These are phyloP conservation scores for Hypomecis punctinalis DNA, from an alignment of 2,888 invertebrate genomes.

Conservation along the genomic window DNA sequence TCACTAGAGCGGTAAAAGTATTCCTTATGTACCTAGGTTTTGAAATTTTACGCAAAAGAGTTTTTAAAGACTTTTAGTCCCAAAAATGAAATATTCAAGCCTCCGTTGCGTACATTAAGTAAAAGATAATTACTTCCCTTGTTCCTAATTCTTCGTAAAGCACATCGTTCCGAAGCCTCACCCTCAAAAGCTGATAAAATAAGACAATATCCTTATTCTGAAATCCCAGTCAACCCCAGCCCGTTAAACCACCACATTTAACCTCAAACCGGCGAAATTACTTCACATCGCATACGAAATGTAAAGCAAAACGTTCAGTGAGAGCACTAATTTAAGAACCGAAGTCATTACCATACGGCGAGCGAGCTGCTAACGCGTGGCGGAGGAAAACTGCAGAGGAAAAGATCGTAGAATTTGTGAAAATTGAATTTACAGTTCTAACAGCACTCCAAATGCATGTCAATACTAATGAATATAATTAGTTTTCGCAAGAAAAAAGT, in stretches of 20 bases:
- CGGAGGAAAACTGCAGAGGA: background rate
- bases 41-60: too few species aligned
- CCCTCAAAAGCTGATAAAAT: conserved; percentile 5
- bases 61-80: too few species aligned
- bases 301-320: conserved; percentile 22
- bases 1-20: too few species aligned
- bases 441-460: background rate
- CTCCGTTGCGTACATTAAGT: background rate
- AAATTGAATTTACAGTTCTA: background rate
- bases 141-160: background rate
- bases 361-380: background rate
- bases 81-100: too few species aligned
- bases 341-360: conserved; percentile 26
- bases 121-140: background rate
- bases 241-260: conserved; percentile 20
- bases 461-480: too few species aligned
- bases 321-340: conserved; percentile 28
- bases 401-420: background rate
- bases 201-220: conserved; percentile 14
- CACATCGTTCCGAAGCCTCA: conserved; percentile 4
- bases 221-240: conserved; percentile 13
- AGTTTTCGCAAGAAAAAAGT: too few species aligned
- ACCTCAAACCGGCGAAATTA: conserved; percentile 22
- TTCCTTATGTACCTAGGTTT: too few species aligned
- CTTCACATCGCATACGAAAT: conserved; percentile 27